A percentile compares a stretch with the other conserved stretches of the same genome.
Evolutionary conservation across 2,113 vertebrate species (phyloP).

Genomic region (Xiphophorus couchianus): DNA sequence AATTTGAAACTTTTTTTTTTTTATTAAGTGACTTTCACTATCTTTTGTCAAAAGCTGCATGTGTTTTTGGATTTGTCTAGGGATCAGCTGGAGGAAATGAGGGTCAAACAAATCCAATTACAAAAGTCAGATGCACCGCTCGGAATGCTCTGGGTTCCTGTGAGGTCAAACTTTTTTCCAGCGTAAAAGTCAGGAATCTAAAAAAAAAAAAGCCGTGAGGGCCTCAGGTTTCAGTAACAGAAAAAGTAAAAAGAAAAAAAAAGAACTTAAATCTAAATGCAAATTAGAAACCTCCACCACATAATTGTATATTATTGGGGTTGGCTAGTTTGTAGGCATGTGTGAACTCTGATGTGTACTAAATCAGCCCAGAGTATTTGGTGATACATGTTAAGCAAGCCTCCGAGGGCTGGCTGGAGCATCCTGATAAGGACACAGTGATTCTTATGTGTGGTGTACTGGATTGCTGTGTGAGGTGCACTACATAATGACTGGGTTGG

Average conservation of each 20-base stretch:
- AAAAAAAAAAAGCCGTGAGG: conserved; percentile 29
- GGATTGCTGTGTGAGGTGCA: conserved; percentile 31
- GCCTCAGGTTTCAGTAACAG: neutral
- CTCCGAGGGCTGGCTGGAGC: conserved; percentile 64
- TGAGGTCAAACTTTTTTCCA: conserved; percentile 29
- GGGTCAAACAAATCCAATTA: conserved; percentile 13
- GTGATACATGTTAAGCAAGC: conserved; percentile 47
- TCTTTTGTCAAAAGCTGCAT: too few species aligned
- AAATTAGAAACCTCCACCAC: conserved; percentile 57
- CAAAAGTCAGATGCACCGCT: conserved; percentile 17
- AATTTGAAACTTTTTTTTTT: neutral
- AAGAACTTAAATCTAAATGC: conserved; percentile 62
- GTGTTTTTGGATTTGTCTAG: neutral
- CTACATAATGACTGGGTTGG: conserved; percentile 39
- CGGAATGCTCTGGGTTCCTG: conserved; percentile 12
- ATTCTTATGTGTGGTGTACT: conserved; percentile 38
- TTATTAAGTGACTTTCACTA: too few species aligned
- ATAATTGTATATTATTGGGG: conserved; percentile 34
- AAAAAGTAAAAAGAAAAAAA: conserved; percentile 4
- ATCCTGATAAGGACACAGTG: conserved; percentile 64
- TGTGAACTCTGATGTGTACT: conserved; percentile 26
- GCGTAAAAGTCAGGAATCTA: conserved; percentile 9
- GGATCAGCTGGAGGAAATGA: conserved; percentile 5
- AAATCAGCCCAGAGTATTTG: conserved; percentile 35
- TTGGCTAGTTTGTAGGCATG: conserved; percentile 35